Evolutionary conservation across 2,888 invertebrate genomes (phyloP).

Genomic region (Hartigia nigra): DNA sequence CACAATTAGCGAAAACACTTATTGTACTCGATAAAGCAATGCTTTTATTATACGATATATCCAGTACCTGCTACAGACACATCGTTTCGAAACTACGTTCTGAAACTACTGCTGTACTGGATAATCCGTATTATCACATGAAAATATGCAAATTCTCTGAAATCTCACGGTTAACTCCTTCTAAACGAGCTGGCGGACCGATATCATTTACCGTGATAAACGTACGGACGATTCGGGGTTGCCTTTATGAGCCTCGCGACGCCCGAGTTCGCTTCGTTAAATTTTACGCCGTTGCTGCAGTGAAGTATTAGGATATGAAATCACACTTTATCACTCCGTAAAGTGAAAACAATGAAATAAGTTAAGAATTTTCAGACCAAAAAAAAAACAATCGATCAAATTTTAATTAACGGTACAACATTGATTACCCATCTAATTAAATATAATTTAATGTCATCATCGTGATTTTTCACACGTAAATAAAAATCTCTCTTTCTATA

Average conservation of each 20-base stretch:
- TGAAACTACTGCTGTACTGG: not conserved
- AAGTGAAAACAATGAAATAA: not conserved
- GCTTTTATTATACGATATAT: not conserved
- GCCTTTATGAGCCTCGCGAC: not conserved
- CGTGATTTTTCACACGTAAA: not conserved
- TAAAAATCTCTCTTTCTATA: too few species aligned
- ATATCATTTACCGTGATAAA: not conserved
- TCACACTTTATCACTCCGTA: not conserved
- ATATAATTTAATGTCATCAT: not conserved
- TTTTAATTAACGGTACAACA: not conserved
- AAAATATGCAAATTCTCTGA: not conserved
- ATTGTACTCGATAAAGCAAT: not conserved
- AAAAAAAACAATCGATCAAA: not conserved
- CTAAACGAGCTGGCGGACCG: not conserved
- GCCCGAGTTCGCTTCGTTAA: not conserved
- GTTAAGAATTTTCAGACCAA: not conserved
- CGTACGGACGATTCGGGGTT: not conserved
- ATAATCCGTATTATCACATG: not conserved
- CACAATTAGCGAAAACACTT: not conserved
- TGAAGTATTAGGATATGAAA: not conserved
- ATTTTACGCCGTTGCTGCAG: not conserved
- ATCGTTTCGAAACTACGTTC: not conserved
- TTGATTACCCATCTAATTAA: not conserved
- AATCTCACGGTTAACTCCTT: not conserved
- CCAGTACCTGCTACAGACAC: not conserved